A percentile compares a stretch with the other conserved stretches of the same genome.
Evolutionary conservation across 2,797 vertebrate species (phyloP).

Genomic region (Steatocranus sp.): DNA sequence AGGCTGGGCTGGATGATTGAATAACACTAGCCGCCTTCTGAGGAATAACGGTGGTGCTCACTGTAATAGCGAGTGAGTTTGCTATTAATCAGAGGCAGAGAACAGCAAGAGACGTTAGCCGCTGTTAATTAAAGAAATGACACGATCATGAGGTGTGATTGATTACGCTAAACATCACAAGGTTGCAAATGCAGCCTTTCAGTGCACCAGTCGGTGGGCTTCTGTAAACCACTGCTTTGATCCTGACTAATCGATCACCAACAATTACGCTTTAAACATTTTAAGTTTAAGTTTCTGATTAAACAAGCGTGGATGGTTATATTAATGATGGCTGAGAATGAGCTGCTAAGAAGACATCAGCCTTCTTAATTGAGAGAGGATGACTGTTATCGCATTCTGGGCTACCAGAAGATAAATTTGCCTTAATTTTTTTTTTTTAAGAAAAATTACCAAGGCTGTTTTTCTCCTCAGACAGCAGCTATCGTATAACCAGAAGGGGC

Average conservation of each 20-base stretch:
- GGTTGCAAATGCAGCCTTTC: not conserved
- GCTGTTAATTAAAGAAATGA: not conserved
- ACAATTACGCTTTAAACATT: not conserved
- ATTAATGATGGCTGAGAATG: not conserved
- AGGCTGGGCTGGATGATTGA: slow-evolving; percentile 12
- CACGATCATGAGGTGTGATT: not conserved
- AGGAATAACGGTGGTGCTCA: not conserved
- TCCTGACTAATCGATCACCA: not conserved
- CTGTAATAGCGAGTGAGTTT: not conserved
- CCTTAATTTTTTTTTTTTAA: not conserved
- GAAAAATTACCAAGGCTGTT: not conserved
- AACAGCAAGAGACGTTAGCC: not conserved
- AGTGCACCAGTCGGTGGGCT: slow-evolving; percentile 7
- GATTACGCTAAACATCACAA: not conserved
- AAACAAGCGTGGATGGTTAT: not conserved
- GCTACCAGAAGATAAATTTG: not conserved
- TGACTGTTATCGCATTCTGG: not conserved
- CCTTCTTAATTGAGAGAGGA: not conserved
- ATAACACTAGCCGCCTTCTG: slow-evolving; percentile 20
- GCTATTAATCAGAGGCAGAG: not conserved
- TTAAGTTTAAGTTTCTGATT: not conserved
- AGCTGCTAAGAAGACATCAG: not conserved
- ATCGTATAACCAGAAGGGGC: slow-evolving; percentile 38
- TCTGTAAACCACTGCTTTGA: not conserved
- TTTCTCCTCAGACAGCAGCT: not conserved